Base-by-base conservation (phyloP, 2,888 invertebrate species). In the Euproctis similis region DNA sequence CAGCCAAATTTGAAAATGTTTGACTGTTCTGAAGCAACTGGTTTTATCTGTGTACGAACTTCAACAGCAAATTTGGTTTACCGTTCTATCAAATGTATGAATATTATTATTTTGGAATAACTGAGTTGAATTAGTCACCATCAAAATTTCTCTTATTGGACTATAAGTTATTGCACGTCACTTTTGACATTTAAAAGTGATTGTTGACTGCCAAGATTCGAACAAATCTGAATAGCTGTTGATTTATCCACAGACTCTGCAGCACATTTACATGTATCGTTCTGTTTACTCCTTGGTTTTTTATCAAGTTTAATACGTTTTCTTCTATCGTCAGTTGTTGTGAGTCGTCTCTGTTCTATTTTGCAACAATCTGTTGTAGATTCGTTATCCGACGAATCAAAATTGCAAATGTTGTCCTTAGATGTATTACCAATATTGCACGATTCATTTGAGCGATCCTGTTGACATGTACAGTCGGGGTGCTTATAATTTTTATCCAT, bases 401-500 rank as follows among this genome's bases (percentile, higher is more conserved):
- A 18, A 2, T 21, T 4, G 6, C 21, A 21, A 21, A 21, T 10
- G 10, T 6, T 10, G 2, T 21, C 28, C 12, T 14, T 21, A 5
- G 24, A 12, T 20, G 8, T 8, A 18, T 16, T 5, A n/a, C n/a
- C n/a, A n/a, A n/a, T 50, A 18, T 28, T 10, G 12, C 43, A 46
- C 29, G 9, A 13, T 24, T 19, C 8, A 8, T 18, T 3, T 19
- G 12, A 9, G n/a, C 7, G 8, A 23, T 12, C 6, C n/a, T 2
- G 5, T 12, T 12, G 12, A 1, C 8, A 8, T 7, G 18, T 26
- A 36, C 63, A 67, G 21, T 42, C 26, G 32, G 64, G 66, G 8
- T 51, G 51, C 31, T 50, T 59, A 6, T 34, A 29, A 37, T 21
- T 21, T 21, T 3, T 21, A n/a, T n/a, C n/a, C 21, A 10, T 4